Conservation (phyloP, 2,797 vertebrate genomes). For the Pseudochirops corinnae region DNA sequence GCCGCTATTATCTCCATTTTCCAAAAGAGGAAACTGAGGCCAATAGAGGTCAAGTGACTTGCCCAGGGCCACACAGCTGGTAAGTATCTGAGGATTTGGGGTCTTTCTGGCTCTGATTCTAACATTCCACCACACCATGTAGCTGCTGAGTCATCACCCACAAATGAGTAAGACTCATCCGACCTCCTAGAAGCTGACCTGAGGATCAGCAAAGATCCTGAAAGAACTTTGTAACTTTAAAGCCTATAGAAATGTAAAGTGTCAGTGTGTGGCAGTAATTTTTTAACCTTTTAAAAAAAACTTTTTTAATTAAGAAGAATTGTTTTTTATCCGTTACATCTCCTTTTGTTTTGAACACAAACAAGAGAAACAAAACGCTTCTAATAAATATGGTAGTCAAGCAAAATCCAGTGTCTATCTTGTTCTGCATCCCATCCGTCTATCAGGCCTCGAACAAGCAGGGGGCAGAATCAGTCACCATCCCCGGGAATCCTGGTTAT, state of each 20-base stretch:
- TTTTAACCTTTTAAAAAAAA: neutral
- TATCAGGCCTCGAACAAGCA: accelerated
- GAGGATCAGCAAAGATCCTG: neutral
- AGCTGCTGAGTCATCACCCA: neutral
- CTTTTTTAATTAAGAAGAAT: neutral
- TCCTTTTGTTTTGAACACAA: neutral
- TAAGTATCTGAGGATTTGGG: neutral
- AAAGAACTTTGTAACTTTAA: neutral
- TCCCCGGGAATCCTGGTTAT: neutral
- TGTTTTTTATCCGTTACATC: neutral
- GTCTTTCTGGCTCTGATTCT: neutral
- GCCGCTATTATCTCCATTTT: neutral
- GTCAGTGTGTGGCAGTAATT: neutral
- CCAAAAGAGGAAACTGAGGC: neutral
- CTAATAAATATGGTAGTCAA: neutral
- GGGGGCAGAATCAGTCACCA: neutral
- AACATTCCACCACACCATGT: neutral
- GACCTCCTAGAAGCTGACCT: neutral
- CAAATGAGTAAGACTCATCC: neutral
- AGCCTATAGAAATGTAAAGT: neutral
- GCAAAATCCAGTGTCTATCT: neutral
- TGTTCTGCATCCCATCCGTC: neutral
- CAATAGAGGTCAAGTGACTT: neutral
- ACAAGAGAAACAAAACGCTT: neutral
- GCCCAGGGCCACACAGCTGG: neutral